These are phyloP conservation scores for Eunapius fragilis DNA, from an alignment of 37 sponge, comb jelly and placozoan species.

Conservation along the genomic window DNA sequence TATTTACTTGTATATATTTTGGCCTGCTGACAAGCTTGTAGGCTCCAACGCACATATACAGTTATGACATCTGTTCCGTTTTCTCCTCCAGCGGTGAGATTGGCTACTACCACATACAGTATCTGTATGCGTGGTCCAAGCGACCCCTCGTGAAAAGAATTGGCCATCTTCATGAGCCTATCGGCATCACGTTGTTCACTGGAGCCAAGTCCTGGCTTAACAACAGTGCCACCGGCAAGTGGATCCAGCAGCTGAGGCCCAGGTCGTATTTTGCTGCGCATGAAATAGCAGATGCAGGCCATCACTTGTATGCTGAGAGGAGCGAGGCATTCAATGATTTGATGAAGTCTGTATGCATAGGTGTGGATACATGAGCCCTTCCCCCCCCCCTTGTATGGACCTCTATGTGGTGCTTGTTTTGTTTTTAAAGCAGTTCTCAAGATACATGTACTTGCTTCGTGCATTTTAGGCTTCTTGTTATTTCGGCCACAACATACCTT, in stretches of 20 bases:
- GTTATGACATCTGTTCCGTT: neutral
- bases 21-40: too few species aligned
- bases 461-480: too few species aligned
- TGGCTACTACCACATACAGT: conserved; percentile 50
- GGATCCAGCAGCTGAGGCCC: neutral
- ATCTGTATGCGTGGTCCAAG: conserved; percentile 37
- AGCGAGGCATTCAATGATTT: neutral
- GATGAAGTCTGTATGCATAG: neutral
- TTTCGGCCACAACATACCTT: too few species aligned
- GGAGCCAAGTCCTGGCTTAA: conserved; percentile 62
- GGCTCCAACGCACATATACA: neutral
- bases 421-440: too few species aligned
- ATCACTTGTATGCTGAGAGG: neutral
- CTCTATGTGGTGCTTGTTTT: too few species aligned
- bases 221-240: neutral
- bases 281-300: neutral
- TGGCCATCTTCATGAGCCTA: conserved; percentile 5
- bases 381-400: too few species aligned
- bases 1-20: too few species aligned
- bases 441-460: too few species aligned
- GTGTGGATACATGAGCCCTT: neutral
- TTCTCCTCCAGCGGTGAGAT: conserved; percentile 53
- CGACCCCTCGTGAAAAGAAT: conserved; percentile 45
- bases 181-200: conserved; percentile 59
- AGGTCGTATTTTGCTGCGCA: neutral